phyloP scores from a whole-genome alignment of 2,888 invertebrate genomes.

The Xylota sylvarum region DNA sequence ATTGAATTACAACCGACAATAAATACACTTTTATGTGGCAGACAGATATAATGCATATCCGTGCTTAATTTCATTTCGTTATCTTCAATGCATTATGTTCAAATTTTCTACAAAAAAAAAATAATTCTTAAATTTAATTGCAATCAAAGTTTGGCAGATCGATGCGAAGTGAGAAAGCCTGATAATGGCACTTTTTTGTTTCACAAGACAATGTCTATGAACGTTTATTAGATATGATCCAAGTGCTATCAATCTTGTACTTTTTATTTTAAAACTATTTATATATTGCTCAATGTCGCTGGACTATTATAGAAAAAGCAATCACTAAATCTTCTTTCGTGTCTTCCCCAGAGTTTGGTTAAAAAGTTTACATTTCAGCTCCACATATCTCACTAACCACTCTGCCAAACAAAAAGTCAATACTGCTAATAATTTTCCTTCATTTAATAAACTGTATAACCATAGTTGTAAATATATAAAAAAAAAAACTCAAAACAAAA shows the following conservation, averaged over 20 bases:
- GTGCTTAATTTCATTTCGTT: constrained; percentile 47
- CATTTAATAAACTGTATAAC: constrained; percentile 1
- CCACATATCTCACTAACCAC: constrained; percentile 26
- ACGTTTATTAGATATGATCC: too few relatives aligned
- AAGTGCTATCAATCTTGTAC: too few relatives aligned
- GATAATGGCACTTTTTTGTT: too few relatives aligned
- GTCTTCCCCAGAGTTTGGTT: not conserved
- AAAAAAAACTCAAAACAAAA: constrained; percentile 39
- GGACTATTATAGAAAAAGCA: too few relatives aligned
- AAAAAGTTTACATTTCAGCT: not conserved
- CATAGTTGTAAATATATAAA: constrained; percentile 42
- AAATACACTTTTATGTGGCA: constrained; percentile 74
- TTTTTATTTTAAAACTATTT: too few relatives aligned
- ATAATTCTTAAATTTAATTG: constrained; percentile 2
- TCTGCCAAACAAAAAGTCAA: constrained; percentile 46
- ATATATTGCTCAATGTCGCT: too few relatives aligned
- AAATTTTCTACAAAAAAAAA: not conserved
- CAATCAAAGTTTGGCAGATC: constrained; percentile 38
- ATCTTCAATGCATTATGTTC: not conserved
- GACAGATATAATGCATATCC: constrained; percentile 30
- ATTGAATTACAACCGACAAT: constrained; percentile 70
- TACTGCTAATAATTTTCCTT: constrained; percentile 26
- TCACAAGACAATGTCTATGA: too few relatives aligned
- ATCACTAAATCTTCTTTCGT: not conserved
- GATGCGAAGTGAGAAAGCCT: constrained; percentile 9